phyloP scores from a whole-genome alignment of 2,888 invertebrate genomes.

The Monochamus alternatus region DNA sequence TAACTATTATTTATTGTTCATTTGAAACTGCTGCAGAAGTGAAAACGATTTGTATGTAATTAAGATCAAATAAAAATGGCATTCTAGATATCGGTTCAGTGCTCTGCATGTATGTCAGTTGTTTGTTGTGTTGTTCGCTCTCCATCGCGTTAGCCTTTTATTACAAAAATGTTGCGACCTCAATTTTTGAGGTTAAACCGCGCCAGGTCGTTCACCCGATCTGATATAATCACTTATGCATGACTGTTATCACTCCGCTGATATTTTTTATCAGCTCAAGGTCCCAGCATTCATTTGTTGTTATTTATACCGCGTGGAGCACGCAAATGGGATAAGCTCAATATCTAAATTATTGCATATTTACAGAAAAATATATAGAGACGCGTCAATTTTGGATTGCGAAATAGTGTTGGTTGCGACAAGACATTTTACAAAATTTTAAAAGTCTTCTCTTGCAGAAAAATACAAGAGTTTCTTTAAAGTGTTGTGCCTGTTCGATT shows the following conservation, averaged over 20 bases:
- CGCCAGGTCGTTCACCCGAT: conserved; percentile 55
- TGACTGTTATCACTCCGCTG: conserved; percentile 51
- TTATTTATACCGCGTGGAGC: conserved; percentile 11
- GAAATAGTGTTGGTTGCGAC: too few species aligned
- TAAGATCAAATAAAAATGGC: conserved; percentile 52
- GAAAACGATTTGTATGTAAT: conserved; percentile 50
- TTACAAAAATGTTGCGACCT: conserved; percentile 74
- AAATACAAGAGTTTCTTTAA: too few species aligned
- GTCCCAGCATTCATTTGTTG: conserved; percentile 56
- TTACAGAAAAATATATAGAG: too few species aligned
- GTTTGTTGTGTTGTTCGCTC: conserved; percentile 69
- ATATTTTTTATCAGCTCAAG: conserved; percentile 63
- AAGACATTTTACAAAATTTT: too few species aligned
- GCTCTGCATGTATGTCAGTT: conserved; percentile 69
- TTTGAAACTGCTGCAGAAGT: conserved; percentile 37
- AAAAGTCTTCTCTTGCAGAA: too few species aligned
- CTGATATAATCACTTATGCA: conserved; percentile 60
- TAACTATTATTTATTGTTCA: conserved; percentile 26
- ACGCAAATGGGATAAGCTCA: too few species aligned
- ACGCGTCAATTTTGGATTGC: too few species aligned
- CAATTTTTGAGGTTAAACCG: conserved; percentile 81
- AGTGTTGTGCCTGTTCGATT: too few species aligned
- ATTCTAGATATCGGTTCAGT: conserved; percentile 61
- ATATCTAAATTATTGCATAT: too few species aligned
- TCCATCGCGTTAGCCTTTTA: conserved; percentile 69